Evolutionary conservation across 1,140 invertebrate genomes (phyloP).

Genomic region (Drosophila repletoides): DNA sequence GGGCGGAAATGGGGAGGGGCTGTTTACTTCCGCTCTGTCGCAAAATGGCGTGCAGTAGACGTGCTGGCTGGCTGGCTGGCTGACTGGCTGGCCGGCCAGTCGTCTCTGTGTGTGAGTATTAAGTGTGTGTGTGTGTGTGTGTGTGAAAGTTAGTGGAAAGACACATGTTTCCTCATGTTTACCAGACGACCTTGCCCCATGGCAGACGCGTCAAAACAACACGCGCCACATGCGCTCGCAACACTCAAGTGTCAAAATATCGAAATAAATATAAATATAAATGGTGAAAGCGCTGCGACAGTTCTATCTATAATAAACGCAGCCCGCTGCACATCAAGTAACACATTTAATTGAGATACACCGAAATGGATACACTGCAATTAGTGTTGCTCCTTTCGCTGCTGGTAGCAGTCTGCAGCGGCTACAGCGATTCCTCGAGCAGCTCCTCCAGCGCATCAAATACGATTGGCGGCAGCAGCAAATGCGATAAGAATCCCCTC

Average conservation of each 20-base stretch:
- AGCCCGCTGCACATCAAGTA: neutral
- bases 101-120: conserved; percentile 7
- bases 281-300: conserved; percentile 40
- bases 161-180: conserved; percentile 67
- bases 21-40: conserved; percentile 31
- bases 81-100: neutral
- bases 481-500: conserved; percentile 70
- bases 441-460: too few relatives aligned
- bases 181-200: conserved; percentile 38
- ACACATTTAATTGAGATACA: neutral
- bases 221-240: conserved; percentile 46
- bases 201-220: conserved; percentile 37
- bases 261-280: conserved; percentile 37
- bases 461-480: conserved; percentile 38
- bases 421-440: conserved; percentile 46
- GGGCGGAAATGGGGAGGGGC: neutral
- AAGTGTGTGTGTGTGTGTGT: conserved; percentile 2
- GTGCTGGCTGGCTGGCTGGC: conserved; percentile 13
- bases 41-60: conserved; percentile 44
- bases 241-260: neutral
- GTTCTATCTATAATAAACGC: conserved; percentile 54
- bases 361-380: conserved; percentile 24
- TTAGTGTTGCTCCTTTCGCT: conserved; percentile 30
- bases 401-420: conserved; percentile 9
- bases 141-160: conserved; percentile 10